Evolutionary conservation across 2,797 vertebrate genomes (phyloP).

Genomic region (Cyprinella venusta): DNA sequence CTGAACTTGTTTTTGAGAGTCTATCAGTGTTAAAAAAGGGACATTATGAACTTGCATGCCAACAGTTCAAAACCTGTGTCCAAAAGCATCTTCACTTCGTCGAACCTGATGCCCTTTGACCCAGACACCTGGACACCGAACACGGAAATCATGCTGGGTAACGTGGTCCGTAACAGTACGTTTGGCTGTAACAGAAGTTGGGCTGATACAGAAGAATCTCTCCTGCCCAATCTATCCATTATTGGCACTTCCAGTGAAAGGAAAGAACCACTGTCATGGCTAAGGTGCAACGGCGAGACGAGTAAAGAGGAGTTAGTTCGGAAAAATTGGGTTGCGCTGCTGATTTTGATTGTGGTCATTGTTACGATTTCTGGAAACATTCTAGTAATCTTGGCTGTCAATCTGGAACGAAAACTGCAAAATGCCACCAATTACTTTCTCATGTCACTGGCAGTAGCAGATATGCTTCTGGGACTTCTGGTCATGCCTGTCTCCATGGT

Average conservation of each 20-base stretch:
- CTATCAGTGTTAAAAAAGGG: constrained; percentile 6
- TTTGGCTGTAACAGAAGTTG: constrained; percentile 69
- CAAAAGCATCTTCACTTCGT: constrained; percentile 33
- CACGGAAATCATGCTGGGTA: constrained; percentile 18
- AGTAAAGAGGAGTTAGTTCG: constrained; percentile 60
- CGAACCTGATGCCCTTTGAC: constrained; percentile 35
- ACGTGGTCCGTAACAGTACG: constrained; percentile 52
- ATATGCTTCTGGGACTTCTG: constrained; percentile 94
- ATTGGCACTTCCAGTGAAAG: constrained; percentile 63
- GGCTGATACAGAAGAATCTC: constrained; percentile 66
- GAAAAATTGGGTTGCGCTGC: constrained; percentile 93
- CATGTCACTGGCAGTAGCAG: constrained; percentile 95
- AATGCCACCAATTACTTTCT: constrained; percentile 98
- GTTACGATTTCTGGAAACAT: constrained; percentile 94
- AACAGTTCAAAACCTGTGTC: constrained; percentile 40
- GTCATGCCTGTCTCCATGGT: constrained; percentile 98
- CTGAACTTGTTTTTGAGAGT: background rate
- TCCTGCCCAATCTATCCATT: constrained; percentile 65
- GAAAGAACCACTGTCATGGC: constrained; percentile 23
- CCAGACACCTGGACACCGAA: constrained; percentile 24
- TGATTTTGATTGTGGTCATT: constrained; percentile 86
- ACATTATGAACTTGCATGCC: constrained; percentile 50
- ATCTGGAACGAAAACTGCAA: constrained; percentile 95
- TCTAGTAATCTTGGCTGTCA: constrained; percentile 95
- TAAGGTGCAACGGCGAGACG: constrained; percentile 25